These are phyloP conservation scores for Dicaeum eximium DNA, from an alignment of 2,113 vertebrate species.

Conservation along the genomic window DNA sequence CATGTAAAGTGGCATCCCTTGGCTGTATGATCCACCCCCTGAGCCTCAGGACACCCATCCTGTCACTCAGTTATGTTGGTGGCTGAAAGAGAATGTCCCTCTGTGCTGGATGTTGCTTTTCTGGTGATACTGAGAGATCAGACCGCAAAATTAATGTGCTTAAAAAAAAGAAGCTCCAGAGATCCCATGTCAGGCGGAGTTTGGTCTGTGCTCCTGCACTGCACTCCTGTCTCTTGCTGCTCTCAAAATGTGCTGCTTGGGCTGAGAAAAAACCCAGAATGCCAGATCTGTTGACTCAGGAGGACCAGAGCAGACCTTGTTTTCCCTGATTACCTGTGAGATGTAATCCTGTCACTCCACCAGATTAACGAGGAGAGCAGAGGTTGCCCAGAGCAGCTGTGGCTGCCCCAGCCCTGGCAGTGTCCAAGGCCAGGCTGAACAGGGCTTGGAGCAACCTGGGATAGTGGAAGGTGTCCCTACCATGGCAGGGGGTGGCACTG, in stretches of 20 bases:
- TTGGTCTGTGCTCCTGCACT: not conserved
- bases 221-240: not conserved
- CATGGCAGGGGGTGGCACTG: not conserved
- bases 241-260: not conserved
- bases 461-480: not conserved
- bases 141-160: not conserved
- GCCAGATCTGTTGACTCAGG: not conserved
- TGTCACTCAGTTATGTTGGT: fast-evolving
- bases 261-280: not conserved
- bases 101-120: not conserved
- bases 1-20: not conserved
- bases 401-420: not conserved
- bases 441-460: not conserved
- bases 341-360: not conserved
- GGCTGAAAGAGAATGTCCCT: not conserved
- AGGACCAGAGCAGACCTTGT: not conserved
- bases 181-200: not conserved
- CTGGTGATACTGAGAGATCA: not conserved
- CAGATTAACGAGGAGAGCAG: not conserved
- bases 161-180: not conserved
- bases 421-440: fast-evolving
- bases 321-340: not conserved
- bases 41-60: not conserved
- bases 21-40: fast-evolving
- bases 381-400: not conserved